Percentiles rank a stretch among this genome's conserved stretches.
phyloP scores from a whole-genome alignment of 2,888 invertebrate genomes.

The Gasteruption jaculator region DNA sequence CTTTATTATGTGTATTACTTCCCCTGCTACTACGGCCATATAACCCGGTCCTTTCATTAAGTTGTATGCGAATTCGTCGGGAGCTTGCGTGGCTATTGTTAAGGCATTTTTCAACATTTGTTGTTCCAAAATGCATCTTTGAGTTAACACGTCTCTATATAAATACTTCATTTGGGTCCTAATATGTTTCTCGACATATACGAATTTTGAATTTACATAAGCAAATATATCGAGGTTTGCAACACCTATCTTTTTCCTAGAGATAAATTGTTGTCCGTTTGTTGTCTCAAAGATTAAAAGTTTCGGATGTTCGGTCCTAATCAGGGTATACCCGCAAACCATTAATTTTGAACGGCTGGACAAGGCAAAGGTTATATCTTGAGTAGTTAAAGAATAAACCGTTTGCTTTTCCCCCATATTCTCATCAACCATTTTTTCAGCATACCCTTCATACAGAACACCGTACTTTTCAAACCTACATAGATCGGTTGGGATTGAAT shows the following conservation, averaged over 20 bases:
- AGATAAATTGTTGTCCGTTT: conserved; percentile 2
- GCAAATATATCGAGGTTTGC: conserved; percentile 20
- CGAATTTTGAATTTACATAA: conserved; percentile 28
- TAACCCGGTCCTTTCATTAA: conserved; percentile 27
- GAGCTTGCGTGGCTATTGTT: conserved; percentile 24
- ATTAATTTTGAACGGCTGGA: conserved; percentile 6
- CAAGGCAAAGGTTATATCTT: conserved; percentile 22
- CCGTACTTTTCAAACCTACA: conserved; percentile 20
- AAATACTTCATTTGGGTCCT: conserved; percentile 21
- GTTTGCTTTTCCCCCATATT: background rate
- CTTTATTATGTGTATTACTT: conserved; percentile 27
- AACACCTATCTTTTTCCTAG: background rate
- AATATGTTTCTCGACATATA: conserved; percentile 29
- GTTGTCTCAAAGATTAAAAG: conserved; percentile 10
- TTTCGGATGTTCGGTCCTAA: conserved; percentile 18
- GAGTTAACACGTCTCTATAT: conserved; percentile 23
- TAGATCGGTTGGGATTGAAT: background rate
- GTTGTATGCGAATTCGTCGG: conserved; percentile 27
- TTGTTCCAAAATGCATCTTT: conserved; percentile 26
- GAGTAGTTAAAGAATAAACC: conserved; percentile 15
- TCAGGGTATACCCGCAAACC: conserved; percentile 13
- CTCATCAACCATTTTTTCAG: conserved; percentile 5
- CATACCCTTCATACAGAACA: conserved; percentile 22
- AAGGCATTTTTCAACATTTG: conserved; percentile 28
- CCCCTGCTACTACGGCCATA: conserved; percentile 28